A percentile compares a stretch with the other conserved stretches of the same genome.
phyloP scores from a whole-genome alignment of 2,888 invertebrate genomes.

The Petrolisthes manimaculis region DNA sequence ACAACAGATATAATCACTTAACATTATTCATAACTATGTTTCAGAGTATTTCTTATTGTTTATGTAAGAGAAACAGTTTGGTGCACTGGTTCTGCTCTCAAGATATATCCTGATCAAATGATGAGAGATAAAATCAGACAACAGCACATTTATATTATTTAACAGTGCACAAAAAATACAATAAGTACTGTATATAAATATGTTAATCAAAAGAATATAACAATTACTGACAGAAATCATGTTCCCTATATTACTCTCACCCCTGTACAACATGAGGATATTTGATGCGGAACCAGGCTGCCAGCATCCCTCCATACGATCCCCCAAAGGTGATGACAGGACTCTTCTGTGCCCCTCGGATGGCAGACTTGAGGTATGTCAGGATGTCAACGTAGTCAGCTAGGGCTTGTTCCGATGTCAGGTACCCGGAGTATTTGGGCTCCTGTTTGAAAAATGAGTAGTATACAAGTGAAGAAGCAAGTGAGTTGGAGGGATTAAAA shows the following conservation, averaged over 20 bases:
- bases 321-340: conserved; percentile 86
- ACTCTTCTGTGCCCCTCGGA: conserved; percentile 72
- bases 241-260: conserved; percentile 69
- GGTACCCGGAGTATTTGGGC: conserved; percentile 81
- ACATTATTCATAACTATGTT: too few relatives aligned
- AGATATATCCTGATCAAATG: too few relatives aligned
- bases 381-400: conserved; percentile 92
- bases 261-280: conserved; percentile 90
- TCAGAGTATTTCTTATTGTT: too few relatives aligned
- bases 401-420: conserved; percentile 91
- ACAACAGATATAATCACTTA: too few relatives aligned
- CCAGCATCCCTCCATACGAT: conserved; percentile 97
- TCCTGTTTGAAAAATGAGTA: conserved; percentile 70
- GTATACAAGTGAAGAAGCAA: background rate
- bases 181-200: background rate
- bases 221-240: background rate
- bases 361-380: conserved; percentile 75
- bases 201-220: background rate
- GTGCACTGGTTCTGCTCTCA: too few relatives aligned
- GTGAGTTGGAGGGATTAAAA: too few relatives aligned
- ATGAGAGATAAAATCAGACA: background rate
- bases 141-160: background rate
- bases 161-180: background rate
- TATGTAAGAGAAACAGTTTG: too few relatives aligned
- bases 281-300: conserved; percentile 95